A percentile compares a stretch with the other conserved stretches of the same genome.
phyloP scores from a whole-genome alignment of 2,113 vertebrate species.

The Oncorhynchus nerka region DNA sequence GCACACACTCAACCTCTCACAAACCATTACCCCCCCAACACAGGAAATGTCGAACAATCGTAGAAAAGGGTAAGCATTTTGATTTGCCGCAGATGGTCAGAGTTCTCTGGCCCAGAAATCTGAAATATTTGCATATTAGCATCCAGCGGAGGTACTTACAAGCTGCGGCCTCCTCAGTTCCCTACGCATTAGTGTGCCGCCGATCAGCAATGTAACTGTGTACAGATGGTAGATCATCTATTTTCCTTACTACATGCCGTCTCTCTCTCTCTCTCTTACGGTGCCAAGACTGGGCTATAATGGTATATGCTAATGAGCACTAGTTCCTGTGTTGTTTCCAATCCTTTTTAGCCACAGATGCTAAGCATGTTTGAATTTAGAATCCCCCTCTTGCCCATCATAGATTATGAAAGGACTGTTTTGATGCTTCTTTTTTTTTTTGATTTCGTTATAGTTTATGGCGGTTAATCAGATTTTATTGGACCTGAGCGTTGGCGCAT shows the following conservation, averaged over 20 bases:
- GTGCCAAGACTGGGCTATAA: conserved; percentile 76
- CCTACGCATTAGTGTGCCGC: too few relatives aligned
- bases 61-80: too few relatives aligned
- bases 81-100: too few relatives aligned
- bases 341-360: neutral
- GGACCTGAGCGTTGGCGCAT: conserved; percentile 39
- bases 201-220: conserved; percentile 78
- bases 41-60: too few relatives aligned
- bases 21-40: too few relatives aligned
- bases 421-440: neutral
- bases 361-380: neutral
- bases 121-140: too few relatives aligned
- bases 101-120: too few relatives aligned
- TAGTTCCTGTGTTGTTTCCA: neutral
- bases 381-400: neutral
- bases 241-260: conserved; percentile 77
- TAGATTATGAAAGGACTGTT: conserved; percentile 1
- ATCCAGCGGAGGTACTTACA: too few relatives aligned
- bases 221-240: conserved; percentile 89
- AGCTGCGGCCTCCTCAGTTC: too few relatives aligned
- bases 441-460: conserved; percentile 6
- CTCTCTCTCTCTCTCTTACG: conserved; percentile 74
- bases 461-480: conserved; percentile 55
- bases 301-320: conserved; percentile 74
- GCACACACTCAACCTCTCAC: too few relatives aligned